Conservation (phyloP, 2,888 invertebrate genomes). For the Sarcophaga variegata region DNA sequence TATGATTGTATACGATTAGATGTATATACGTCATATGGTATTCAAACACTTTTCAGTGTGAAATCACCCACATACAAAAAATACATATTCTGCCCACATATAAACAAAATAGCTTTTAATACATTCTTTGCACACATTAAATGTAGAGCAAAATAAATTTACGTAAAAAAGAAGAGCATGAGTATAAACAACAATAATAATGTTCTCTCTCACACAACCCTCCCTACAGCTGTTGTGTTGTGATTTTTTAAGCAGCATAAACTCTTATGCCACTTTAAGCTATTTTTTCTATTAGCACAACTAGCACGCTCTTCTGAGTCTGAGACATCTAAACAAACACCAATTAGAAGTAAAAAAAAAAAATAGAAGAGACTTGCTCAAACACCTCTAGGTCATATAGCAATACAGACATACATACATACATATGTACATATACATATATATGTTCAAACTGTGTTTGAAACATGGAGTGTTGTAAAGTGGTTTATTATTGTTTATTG, state of each 20-base stretch:
- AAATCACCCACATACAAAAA: neutral
- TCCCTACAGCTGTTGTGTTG: neutral
- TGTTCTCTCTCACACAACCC: neutral
- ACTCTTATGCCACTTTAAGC: constrained; percentile 44
- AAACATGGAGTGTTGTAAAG: constrained; percentile 36
- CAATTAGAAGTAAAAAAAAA: no score
- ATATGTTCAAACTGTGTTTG: constrained; percentile 7
- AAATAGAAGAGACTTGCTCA: no score
- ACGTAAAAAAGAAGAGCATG: neutral
- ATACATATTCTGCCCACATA: neutral
- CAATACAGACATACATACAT: neutral
- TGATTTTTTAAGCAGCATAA: constrained; percentile 19
- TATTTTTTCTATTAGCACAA: constrained; percentile 43
- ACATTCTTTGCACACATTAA: constrained; percentile 17
- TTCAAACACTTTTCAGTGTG: neutral
- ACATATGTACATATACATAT: neutral
- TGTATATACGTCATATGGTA: no score
- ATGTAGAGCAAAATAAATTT: constrained; percentile 43
- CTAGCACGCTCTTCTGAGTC: neutral
- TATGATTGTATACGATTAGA: no score
- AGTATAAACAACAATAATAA: constrained; percentile 25
- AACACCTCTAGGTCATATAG: no score
- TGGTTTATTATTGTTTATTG: constrained; percentile 42
- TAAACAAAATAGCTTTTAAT: constrained; percentile 29
- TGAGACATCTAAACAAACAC: no score